These are phyloP conservation scores for Chalcosyrphus nemorum DNA, from an alignment of 2,888 invertebrate species.

Conservation along the genomic window DNA sequence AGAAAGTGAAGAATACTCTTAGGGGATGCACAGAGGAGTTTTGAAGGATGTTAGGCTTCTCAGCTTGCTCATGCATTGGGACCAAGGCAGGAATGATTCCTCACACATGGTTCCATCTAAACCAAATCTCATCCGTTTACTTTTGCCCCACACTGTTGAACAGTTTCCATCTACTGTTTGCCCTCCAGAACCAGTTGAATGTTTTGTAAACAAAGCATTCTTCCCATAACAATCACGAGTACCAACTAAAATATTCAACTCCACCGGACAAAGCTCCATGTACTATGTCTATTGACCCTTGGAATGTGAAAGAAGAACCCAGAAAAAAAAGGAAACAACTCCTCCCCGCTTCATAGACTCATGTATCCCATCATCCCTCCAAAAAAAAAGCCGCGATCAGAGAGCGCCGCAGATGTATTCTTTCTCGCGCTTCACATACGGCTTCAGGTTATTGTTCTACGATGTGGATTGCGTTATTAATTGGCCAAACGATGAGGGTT, in stretches of 20 bases:
- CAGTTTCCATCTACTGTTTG: slow-evolving; percentile 4
- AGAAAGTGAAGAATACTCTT: no score
- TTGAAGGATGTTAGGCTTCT: no score
- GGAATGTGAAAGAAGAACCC: slow-evolving; percentile 1
- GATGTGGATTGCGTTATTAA: slow-evolving; percentile 62
- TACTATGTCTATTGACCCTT: slow-evolving; percentile 22
- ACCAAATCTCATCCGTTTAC: not conserved
- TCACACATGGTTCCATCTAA: not conserved
- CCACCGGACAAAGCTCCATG: slow-evolving; percentile 26
- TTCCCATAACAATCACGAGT: slow-evolving; percentile 4
- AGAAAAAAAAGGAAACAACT: not conserved
- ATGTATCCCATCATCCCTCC: not conserved
- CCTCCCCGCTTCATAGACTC: not conserved
- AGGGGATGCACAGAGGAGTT: no score
- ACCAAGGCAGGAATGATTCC: no score
- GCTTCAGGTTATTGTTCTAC: slow-evolving; percentile 59
- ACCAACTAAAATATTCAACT: not conserved
- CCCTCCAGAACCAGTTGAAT: slow-evolving; percentile 23
- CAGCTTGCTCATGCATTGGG: no score
- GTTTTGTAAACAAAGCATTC: slow-evolving; percentile 57
- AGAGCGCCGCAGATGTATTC: slow-evolving; percentile 26
- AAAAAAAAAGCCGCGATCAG: no score
- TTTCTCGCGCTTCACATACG: slow-evolving; percentile 32
- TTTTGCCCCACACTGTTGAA: slow-evolving; percentile 14
- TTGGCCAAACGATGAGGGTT: slow-evolving; percentile 58